A percentile compares a stretch with the other conserved stretches of the same genome.
These are phyloP conservation scores for Ispidina picta DNA, from an alignment of 2,797 vertebrate genomes.

Conservation along the genomic window DNA sequence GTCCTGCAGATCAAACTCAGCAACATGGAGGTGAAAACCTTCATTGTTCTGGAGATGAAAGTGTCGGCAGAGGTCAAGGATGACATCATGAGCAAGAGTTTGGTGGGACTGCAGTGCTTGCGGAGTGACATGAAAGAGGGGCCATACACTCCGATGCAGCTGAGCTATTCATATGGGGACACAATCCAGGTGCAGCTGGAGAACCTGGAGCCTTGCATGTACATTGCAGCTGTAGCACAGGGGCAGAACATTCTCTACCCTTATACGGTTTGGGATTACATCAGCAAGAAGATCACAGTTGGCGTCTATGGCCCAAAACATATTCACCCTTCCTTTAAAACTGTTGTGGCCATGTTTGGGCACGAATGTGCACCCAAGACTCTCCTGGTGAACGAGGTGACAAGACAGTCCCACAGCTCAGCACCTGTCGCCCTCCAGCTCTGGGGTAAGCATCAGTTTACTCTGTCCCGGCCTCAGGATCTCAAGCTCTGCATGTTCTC, in stretches of 20 bases:
- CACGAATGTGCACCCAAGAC: slow-evolving; percentile 94
- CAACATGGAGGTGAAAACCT: slow-evolving; percentile 91
- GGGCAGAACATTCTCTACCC: slow-evolving; percentile 82
- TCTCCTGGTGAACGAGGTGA: slow-evolving; percentile 88
- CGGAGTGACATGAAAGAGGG: slow-evolving; percentile 92
- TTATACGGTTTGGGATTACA: slow-evolving; percentile 91
- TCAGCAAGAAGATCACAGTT: slow-evolving; percentile 89
- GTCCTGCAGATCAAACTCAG: slow-evolving; percentile 94
- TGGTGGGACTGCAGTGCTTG: slow-evolving; percentile 87
- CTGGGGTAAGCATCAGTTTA: slow-evolving; percentile 96
- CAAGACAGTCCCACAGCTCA: slow-evolving; percentile 77
- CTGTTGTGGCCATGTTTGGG: slow-evolving; percentile 92
- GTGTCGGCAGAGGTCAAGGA: slow-evolving; percentile 85
- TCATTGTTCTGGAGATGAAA: slow-evolving; percentile 90
- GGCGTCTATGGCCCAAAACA: slow-evolving; percentile 95
- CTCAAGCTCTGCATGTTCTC: slow-evolving; percentile 92
- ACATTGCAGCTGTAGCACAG: slow-evolving; percentile 87
- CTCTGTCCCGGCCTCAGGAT: slow-evolving; percentile 88
- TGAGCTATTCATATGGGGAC: slow-evolving; percentile 86
- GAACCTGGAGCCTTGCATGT: slow-evolving; percentile 93
- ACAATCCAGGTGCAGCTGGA: slow-evolving; percentile 91
- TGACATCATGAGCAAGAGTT: slow-evolving; percentile 77
- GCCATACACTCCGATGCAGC: slow-evolving; percentile 84
- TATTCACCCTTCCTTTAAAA: slow-evolving; percentile 95
- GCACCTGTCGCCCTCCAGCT: slow-evolving; percentile 92